Percentiles rank a stretch among this genome's conserved stretches.
phyloP scores from a whole-genome alignment of 1,140 invertebrate genomes.

The Arctopsyche grandis region DNA sequence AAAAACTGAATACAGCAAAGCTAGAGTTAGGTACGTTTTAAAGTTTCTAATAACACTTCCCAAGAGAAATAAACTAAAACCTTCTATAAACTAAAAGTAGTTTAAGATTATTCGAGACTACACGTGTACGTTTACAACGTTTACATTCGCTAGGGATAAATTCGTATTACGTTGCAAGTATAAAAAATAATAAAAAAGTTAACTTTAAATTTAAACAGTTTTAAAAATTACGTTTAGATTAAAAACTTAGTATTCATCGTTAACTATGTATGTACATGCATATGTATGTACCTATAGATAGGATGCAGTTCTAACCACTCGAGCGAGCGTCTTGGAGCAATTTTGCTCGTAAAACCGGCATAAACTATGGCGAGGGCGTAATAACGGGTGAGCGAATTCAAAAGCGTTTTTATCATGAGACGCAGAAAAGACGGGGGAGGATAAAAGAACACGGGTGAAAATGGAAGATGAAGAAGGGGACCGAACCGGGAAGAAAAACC shows the following conservation, averaged over 20 bases:
- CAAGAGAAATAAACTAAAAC: too few species aligned
- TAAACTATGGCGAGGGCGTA: slow-evolving; percentile 6
- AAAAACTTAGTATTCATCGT: background rate
- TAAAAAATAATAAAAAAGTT: too few species aligned
- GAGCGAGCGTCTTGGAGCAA: background rate
- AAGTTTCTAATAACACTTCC: too few species aligned
- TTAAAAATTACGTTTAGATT: too few species aligned
- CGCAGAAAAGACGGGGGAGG: background rate
- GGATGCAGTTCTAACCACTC: background rate
- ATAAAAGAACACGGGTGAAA: background rate
- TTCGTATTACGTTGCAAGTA: too few species aligned
- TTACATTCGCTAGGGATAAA: too few species aligned
- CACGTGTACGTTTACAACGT: too few species aligned
- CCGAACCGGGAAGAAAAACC: background rate
- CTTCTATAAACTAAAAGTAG: too few species aligned
- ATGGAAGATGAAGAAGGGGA: background rate
- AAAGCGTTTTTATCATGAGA: background rate
- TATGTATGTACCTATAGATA: background rate
- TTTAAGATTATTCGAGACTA: too few species aligned
- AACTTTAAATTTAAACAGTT: too few species aligned
- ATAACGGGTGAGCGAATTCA: background rate
- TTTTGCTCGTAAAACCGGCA: background rate
- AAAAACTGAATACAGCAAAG: too few species aligned
- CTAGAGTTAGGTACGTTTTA: too few species aligned
- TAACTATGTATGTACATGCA: background rate